Evolutionary conservation across 2,888 invertebrate species (phyloP).

Genomic region (Exephanes ischioxanthus): DNA sequence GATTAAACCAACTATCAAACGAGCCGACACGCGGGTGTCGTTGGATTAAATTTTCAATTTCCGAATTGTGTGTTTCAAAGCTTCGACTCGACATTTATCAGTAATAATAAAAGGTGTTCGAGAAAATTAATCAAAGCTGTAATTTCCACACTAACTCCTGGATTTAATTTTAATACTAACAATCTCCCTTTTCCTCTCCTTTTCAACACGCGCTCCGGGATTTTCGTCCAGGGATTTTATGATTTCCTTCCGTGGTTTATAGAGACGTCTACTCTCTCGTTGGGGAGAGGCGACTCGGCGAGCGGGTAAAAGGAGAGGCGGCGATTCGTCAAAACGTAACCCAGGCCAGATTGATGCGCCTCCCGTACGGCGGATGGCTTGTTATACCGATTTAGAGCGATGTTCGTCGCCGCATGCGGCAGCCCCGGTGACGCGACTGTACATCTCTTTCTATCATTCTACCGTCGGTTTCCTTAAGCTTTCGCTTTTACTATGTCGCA

Average conservation of each 20-base stretch:
- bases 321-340: conserved; percentile 82
- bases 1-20: no score
- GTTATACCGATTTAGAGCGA: conserved; percentile 81
- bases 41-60: no score
- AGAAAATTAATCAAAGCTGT: neutral
- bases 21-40: no score
- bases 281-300: neutral
- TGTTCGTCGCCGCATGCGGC: conserved; percentile 60
- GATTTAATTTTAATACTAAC: neutral
- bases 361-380: conserved; percentile 77
- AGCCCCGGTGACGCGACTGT: conserved; percentile 33
- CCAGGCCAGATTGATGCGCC: conserved; percentile 78
- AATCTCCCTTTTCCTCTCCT: neutral
- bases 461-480: conserved; percentile 54
- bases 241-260: conserved; percentile 40
- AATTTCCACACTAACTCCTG: neutral
- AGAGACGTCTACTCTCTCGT: conserved; percentile 56
- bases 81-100: no score
- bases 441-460: conserved; percentile 48
- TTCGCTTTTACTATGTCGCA: conserved; percentile 66
- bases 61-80: no score
- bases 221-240: neutral
- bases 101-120: no score
- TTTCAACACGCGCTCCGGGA: neutral
- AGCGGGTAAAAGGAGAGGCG: conserved; percentile 53